Evolutionary conservation across 2,888 invertebrate genomes (phyloP), one percentile per base, ranked within the genome.

Genomic region (Reticulitermes lucifugus): DNA sequence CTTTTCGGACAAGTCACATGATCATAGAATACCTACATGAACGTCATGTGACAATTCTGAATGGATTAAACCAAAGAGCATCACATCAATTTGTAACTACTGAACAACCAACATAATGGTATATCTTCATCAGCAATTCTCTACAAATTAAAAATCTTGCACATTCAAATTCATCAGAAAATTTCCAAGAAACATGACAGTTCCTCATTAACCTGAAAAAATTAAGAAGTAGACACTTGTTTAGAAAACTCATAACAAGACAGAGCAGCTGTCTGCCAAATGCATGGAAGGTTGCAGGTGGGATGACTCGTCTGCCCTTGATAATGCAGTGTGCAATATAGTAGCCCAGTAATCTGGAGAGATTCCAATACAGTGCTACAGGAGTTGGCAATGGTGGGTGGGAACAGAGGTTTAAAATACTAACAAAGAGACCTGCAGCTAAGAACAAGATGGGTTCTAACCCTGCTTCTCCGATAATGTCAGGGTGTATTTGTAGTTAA

Each of bases 361-460:
- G 73, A 29, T 29, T 73, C 73, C 73, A 73, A 73, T 35, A 25
- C n/a, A 5, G 71, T 73, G 73, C 41, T 73, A 29, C 73, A 73
- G 14, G 12, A 73, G 10, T 73, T 73, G 73, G 73, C 73, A 41
- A 29, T 73, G 29, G 73, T 73, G 73, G 73, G 73, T 73, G 73
- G 73, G 6, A 71, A 71, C 2, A 71, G 7, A 25, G 29, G 71
- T n/a, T 71, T 71, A 71, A 71, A 73, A 73, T 73, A 73, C 73
- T 41, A 73, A 73, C 21, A 5, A 73, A 0, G 1, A 73, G 35
- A 73, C 73, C 73, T 41, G 73, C 41, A 41, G 73, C 73, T 41
- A 9, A 41, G 12, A 73, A 41, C 29, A 73, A 65, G 3, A 25
- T 65, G 65, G n/a, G 25, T 10, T 12, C n/a, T 65, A 25, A 65